Evolutionary conservation across 2,797 vertebrate species (phyloP).

Genomic region (Gymnothorax reevesii): DNA sequence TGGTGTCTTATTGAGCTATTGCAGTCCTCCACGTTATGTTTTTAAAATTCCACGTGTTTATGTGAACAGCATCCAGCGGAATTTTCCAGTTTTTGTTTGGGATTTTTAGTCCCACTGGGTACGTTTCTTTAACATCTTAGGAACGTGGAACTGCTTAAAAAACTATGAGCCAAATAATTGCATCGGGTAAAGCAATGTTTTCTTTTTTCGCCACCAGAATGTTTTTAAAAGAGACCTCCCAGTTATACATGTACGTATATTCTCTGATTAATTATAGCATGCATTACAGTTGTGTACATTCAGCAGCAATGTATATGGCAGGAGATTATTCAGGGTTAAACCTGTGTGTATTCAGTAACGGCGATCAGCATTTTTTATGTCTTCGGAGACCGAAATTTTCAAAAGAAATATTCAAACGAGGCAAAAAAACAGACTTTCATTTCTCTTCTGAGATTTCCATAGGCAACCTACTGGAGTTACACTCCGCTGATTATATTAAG

Average conservation of each 20-base stretch:
- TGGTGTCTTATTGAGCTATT: too few species aligned
- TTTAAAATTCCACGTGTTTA: background rate
- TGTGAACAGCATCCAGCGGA: background rate
- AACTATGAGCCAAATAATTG: background rate
- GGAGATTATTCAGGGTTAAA: background rate
- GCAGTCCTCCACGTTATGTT: background rate
- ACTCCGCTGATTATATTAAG: background rate
- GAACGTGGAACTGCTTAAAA: background rate
- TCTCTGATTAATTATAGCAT: background rate
- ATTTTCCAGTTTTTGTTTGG: background rate
- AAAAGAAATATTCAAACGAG: slow-evolving; percentile 1
- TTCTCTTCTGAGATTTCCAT: background rate
- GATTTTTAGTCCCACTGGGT: background rate
- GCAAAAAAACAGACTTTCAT: background rate
- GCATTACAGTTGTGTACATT: background rate
- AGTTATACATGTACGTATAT: background rate
- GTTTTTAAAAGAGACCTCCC: background rate
- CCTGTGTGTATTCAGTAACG: background rate
- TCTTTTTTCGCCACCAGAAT: background rate
- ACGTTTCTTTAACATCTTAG: background rate
- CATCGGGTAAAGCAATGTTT: background rate
- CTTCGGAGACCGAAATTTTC: background rate
- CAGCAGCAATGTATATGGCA: background rate
- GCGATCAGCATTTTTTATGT: background rate
- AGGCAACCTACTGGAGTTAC: background rate